Base-by-base conservation (phyloP, 2,113 vertebrate species). In the Manacus vitellinus region DNA sequence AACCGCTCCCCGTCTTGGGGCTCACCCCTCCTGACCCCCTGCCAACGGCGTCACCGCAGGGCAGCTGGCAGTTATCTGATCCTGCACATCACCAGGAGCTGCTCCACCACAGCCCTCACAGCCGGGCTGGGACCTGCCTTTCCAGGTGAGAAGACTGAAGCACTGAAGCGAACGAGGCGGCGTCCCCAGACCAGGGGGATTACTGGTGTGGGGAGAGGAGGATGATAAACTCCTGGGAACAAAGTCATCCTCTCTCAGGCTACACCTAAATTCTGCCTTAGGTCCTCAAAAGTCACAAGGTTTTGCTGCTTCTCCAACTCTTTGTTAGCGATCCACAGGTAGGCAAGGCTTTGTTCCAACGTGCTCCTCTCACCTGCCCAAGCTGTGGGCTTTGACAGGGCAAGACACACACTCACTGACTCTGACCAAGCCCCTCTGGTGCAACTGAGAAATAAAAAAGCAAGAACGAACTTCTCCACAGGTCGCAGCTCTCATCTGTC, bases 131-230 rank as follows among this genome's bases (percentile, higher is more conserved):
- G n/a, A 71, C 19, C 63, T 44, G 24, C 0, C 0, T 4, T 62
- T 33, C 66, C 88, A 75, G 81, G 58, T 55, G 62, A 89, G 73
- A 74, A 33, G 43, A 47, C 23, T 35, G 35, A 35, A 7, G 56
- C 0, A 0, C 49, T 16, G 41, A 39, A 82, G 49, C 22, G 10
- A 74, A 14, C 0, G 15, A 80, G 54, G 27, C 4, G 7, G 35
- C 0, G 0, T 1, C 17, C 33, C 0, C 0, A 24, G 33, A 39
- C 6, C 3, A 4, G 63, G 3, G 83, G 46, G 67, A 30, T 33
- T 54, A 63, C 62, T 39, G 49, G 9, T 25, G 4, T 33, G 59
- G 39, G 43, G 70, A 49, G 46, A 75, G 43, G 37, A 80, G 31
- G 31, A 28, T 20, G 55, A n/a, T 9, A 33, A 80, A 70, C 14